Conservation (phyloP, 2,113 vertebrate genomes). For the Condylura cristata region DNA sequence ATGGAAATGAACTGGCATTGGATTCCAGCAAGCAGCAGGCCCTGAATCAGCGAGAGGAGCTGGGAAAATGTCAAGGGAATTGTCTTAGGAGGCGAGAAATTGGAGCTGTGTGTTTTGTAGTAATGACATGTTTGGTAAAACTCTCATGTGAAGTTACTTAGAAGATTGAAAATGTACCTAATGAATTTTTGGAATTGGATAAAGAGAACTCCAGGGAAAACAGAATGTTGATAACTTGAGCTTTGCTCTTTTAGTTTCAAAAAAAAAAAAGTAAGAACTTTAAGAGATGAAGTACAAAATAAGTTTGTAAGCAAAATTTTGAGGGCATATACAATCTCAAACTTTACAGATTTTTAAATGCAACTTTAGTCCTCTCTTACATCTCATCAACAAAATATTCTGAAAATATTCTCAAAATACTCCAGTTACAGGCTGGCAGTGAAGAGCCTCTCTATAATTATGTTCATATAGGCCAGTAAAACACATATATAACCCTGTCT, state of each 20-base stretch:
- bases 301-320: not conserved
- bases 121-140: constrained; percentile 40
- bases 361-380: not conserved
- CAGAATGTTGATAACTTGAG: not conserved
- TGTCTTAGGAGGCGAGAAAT: not conserved
- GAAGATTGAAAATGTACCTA: constrained; percentile 25
- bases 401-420: constrained; percentile 7
- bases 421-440: not conserved
- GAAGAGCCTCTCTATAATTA: not conserved
- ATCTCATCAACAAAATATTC: not conserved
- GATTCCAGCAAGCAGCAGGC: not conserved
- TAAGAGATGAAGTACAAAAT: not conserved
- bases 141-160: not conserved
- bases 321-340: not conserved
- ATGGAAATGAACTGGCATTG: not conserved
- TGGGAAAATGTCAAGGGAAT: not conserved
- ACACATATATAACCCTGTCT: not conserved
- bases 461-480: not conserved
- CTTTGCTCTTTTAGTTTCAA: not conserved
- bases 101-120: not conserved
- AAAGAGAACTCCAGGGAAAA: constrained; percentile 4
- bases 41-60: not conserved
- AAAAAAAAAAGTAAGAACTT: constrained; percentile 37
- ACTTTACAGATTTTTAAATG: not conserved
- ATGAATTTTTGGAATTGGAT: constrained; percentile 39